Conservation (phyloP, 2,113 vertebrate species). For the Mandrillus leucophaeus region DNA sequence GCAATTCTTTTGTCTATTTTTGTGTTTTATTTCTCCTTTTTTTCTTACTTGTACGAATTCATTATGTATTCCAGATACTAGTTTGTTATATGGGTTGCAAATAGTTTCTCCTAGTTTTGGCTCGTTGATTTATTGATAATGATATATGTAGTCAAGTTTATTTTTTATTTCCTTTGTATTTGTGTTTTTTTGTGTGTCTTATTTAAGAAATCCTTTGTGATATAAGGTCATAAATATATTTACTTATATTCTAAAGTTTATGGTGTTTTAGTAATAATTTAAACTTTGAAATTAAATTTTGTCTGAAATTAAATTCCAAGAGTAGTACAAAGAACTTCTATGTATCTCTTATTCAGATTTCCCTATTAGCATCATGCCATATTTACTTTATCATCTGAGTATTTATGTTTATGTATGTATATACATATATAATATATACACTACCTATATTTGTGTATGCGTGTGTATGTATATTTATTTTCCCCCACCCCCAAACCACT, state of each 20-base stretch:
- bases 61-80: not conserved
- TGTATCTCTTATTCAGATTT: not conserved
- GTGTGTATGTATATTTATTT: not conserved
- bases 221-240: not conserved
- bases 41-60: not conserved
- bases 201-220: not conserved
- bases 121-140: not conserved
- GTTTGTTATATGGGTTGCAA: not conserved
- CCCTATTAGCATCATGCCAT: not conserved
- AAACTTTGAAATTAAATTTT: not conserved
- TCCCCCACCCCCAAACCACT: not conserved
- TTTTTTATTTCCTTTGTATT: not conserved
- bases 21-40: not conserved
- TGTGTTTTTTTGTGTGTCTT: not conserved
- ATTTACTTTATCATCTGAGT: not conserved
- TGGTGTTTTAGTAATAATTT: constrained; percentile 17
- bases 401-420: not conserved
- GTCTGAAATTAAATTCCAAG: not conserved
- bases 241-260: constrained; percentile 10
- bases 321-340: not conserved
- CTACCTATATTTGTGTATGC: not conserved
- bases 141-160: not conserved
- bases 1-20: not conserved
- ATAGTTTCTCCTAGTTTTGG: constrained; percentile 22
- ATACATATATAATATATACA: not conserved